A percentile compares a stretch with the other conserved stretches of the same genome.
Evolutionary conservation across 1,140 invertebrate genomes (phyloP).

Genomic region (Semibalanus balanoides): DNA sequence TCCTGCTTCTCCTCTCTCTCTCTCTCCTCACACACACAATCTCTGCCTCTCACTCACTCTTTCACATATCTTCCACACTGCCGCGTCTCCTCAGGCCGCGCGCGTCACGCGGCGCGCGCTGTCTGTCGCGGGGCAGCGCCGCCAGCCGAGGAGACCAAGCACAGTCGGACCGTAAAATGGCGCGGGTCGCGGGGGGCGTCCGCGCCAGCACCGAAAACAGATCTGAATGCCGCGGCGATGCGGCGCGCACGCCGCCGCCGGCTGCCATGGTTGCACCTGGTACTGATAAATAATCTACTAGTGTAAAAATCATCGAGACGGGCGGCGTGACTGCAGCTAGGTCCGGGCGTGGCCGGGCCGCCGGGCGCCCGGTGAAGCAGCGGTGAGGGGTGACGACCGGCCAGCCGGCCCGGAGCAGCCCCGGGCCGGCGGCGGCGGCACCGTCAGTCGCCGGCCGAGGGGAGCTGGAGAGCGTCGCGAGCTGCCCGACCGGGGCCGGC

Average conservation of each 20-base stretch:
- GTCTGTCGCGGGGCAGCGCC: not conserved
- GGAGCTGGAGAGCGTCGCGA: too few species aligned
- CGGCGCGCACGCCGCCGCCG: too few species aligned
- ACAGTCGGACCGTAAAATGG: not conserved
- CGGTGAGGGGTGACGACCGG: not conserved
- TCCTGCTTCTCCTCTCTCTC: not conserved
- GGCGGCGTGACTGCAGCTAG: not conserved
- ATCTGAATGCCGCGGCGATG: not conserved
- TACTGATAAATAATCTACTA: constrained; percentile 1
- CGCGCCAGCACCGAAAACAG: not conserved
- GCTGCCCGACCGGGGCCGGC: too few species aligned
- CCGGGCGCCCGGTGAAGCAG: too few species aligned
- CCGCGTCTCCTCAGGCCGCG: not conserved
- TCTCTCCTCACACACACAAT: not conserved
- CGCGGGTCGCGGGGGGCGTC: too few species aligned
- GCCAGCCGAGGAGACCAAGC: not conserved
- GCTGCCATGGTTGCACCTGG: not conserved
- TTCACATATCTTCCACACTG: not conserved
- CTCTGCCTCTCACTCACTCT: not conserved
- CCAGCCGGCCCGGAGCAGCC: too few species aligned
- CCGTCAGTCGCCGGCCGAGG: too few species aligned
- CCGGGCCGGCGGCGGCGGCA: too few species aligned
- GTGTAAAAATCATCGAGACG: not conserved
- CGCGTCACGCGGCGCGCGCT: not conserved
- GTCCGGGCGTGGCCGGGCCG: too few species aligned